Evolutionary conservation across 2,888 invertebrate species (phyloP).

Genomic region (Apodemia mormo): DNA sequence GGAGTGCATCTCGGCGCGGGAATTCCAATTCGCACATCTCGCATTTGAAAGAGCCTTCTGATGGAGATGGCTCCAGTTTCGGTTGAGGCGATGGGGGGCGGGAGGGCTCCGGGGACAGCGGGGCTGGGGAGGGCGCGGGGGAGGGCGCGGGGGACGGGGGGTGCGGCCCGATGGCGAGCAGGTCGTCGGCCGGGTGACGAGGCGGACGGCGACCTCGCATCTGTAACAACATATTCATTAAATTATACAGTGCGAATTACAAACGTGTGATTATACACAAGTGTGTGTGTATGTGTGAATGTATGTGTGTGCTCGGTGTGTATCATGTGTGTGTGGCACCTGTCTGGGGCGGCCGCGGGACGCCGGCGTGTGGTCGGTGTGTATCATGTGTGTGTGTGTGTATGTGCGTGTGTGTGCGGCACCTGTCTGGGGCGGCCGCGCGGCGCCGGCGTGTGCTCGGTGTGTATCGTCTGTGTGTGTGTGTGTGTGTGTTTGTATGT

Average conservation of each 20-base stretch:
- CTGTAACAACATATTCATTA: constrained; percentile 57
- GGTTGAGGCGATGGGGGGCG: constrained; percentile 23
- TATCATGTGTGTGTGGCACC: no score
- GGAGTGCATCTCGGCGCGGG: constrained; percentile 86
- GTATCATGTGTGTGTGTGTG: no score
- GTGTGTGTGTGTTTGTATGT: no score
- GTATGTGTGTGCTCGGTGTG: no score
- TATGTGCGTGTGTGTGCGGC: no score
- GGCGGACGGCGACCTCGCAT: constrained; percentile 57
- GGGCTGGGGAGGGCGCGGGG: constrained; percentile 27
- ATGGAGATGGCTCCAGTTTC: constrained; percentile 33
- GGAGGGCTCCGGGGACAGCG: constrained; percentile 25
- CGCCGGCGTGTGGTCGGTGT: no score
- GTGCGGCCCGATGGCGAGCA: constrained; percentile 57
- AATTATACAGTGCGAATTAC: constrained; percentile 85
- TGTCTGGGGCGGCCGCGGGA: no score
- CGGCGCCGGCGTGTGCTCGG: no score
- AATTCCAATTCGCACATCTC: constrained; percentile 92
- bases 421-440: no score
- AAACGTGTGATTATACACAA: constrained; percentile 26
- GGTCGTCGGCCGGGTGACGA: constrained; percentile 67
- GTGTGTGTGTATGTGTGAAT: constrained; percentile 44
- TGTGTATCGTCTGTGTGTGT: no score
- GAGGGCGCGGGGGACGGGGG: constrained; percentile 34
- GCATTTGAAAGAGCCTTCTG: constrained; percentile 86